Conservation (phyloP, 2,888 invertebrate species). For the Eristalis arbustorum region DNA sequence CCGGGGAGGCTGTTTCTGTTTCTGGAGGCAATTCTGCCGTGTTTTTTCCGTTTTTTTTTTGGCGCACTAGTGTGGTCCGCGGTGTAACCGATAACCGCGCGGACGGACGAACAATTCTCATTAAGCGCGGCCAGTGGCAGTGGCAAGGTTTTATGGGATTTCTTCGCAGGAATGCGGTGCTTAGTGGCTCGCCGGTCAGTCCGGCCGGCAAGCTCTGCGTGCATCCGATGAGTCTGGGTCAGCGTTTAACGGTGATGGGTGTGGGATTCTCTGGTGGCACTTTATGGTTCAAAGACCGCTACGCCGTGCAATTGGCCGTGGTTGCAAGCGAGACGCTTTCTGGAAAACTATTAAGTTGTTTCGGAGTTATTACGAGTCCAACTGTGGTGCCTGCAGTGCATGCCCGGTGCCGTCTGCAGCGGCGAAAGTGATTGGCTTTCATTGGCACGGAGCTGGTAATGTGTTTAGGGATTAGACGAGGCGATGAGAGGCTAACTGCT, state of each 20-base stretch:
- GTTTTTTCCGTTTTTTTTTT: conserved; percentile 28
- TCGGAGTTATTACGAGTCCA: not conserved
- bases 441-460: not conserved
- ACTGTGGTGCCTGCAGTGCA: not conserved
- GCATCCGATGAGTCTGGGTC: conserved; percentile 50
- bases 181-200: conserved; percentile 4
- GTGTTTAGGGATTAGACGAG: not conserved
- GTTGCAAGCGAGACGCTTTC: not conserved
- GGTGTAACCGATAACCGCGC: conserved; percentile 22
- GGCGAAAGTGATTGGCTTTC: not conserved
- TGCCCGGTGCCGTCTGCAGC: not conserved
- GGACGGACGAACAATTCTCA: conserved; percentile 52
- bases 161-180: conserved; percentile 66
- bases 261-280: conserved; percentile 35
- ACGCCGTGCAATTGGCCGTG: too few relatives aligned
- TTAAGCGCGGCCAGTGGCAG: conserved; percentile 38
- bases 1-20: conserved; percentile 14
- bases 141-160: conserved; percentile 66
- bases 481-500: too few relatives aligned
- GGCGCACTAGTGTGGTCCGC: not conserved
- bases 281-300: conserved; percentile 38
- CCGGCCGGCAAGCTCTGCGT: conserved; percentile 44
- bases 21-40: not conserved
- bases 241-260: conserved; percentile 52
- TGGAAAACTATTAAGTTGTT: not conserved